A percentile compares a stretch with the other conserved stretches of the same genome.
phyloP scores from a whole-genome alignment of 2,797 vertebrate genomes.

The Molossus molossus region DNA sequence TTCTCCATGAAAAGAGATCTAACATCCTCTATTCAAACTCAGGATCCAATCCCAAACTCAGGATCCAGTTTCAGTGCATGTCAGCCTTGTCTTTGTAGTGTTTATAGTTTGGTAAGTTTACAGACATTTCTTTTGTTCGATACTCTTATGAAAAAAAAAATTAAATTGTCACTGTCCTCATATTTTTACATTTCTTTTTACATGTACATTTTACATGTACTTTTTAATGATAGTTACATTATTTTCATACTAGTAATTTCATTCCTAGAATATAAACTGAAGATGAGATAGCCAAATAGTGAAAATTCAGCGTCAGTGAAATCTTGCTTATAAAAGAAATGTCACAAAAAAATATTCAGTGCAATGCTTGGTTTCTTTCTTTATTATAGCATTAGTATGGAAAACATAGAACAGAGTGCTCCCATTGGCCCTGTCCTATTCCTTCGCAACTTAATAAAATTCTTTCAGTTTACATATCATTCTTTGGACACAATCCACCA shows the following conservation, averaged over 20 bases:
- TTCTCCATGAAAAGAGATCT: not conserved
- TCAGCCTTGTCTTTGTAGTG: not conserved
- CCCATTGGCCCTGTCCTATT: not conserved
- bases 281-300: not conserved
- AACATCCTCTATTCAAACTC: not conserved
- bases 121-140: not conserved
- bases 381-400: not conserved
- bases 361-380: constrained; percentile 55
- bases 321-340: constrained; percentile 5
- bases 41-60: not conserved
- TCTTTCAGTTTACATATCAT: constrained; percentile 33
- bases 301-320: constrained; percentile 39
- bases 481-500: constrained; percentile 51
- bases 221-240: constrained; percentile 8
- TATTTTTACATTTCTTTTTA: not conserved
- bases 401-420: constrained; percentile 38
- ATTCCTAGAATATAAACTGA: not conserved
- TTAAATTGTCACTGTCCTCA: not conserved
- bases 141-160: not conserved
- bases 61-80: not conserved
- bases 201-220: not conserved
- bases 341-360: not conserved
- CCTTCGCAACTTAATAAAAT: constrained; percentile 53
- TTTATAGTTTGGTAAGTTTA: not conserved
- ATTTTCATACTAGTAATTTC: constrained; percentile 1